Evolutionary conservation across 2,113 vertebrate species (phyloP), one percentile per base, ranked within the genome.

Genomic region (Scophthalmus maximus): DNA sequence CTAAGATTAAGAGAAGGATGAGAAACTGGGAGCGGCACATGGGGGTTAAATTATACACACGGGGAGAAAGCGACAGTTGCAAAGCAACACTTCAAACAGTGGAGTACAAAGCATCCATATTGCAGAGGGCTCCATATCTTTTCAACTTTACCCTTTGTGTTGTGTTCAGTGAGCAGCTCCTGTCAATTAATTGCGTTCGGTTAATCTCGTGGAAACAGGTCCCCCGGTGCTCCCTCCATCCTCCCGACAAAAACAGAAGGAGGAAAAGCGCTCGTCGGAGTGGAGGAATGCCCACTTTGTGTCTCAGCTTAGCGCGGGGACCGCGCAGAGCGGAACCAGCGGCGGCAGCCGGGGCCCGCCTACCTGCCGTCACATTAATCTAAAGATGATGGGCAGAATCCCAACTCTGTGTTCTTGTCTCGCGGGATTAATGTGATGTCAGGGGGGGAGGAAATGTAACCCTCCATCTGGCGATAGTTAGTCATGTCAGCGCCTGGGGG

Each of bases 331-430:
- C 82, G 56, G 61, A 49, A 14, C 55, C 25, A 3, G 3, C 50
- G 73, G 67, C 73, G 52, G 66, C 75, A 25, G 68, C 51, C 17
- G 68, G 61, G 58, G 8, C n/a, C n/a, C n/a, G n/a, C n/a, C n/a
- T n/a, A 82, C 66, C 82, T 64, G 68, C 60, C 68, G 84, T 87
- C 82, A 56, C 82, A 82, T 87, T 80, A 77, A 83, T 83, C 84
- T 85, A 66, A 73, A 65, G 30, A 81, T 84, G 87, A 88, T 74
- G 22, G 63, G 79, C 64, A 22, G 74, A 36, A 68, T 6, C 26
- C 61, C 36, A 73, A 76, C 52, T 74, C 69, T 49, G 66, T 29
- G 10, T 12, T 65, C 81, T 66, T 65, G 83, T 83, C 80, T 64
- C 49, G 3, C 57, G 42, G 71, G 69, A 87, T 85, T 81, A 88